Base-by-base conservation (phyloP, 2,113 vertebrate genomes). In the Alces alces region DNA sequence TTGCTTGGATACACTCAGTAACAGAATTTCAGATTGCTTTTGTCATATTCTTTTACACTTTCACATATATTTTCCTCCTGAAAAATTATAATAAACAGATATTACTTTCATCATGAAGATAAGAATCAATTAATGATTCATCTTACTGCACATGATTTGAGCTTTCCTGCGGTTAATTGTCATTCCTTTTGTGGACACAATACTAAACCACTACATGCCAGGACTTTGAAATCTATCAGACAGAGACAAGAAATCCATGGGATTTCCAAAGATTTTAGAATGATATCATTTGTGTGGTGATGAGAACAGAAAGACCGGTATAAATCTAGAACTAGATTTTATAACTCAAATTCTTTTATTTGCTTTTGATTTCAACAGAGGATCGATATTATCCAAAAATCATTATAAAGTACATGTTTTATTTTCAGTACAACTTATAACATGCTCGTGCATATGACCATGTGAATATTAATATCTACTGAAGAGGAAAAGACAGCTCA, bases 381-480 rank as follows among this genome's bases (percentile, higher is more conserved):
- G 14, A 50, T 43, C 58, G 1, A 43, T 1, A 58, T n/a, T 47
- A 27, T 50, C 52, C 36, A 16, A 80, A 80, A 66, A 11, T 58
- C 84, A 45, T 90, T 66, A 54, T 19, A 76, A 66, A 50, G 64
- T 73, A 2, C 76, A 8, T 27, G 4, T 50, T 91, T 85, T 60
- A 52, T 39, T 88, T 28, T 79, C 16, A 47, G 28, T 45, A 30
- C 55, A 58, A 39, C 55, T 87, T 76, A 57, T 39, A 33, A 91
- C 55, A n/a, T 39, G 13, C 27, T 86, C n/a, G 21, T 64, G 82
- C 60, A 55, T 14, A 55, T 5, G 30, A 2, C 15, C 50, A 12
- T 30, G 73, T 86, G 55, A 92, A 97, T 96, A 95, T 93, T 95
- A 89, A 83, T 92, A 43, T 5, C 43, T 50, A n/a, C 64, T 5